Evolutionary conservation across 1,140 invertebrate species (phyloP).

Genomic region (Leguminivora glycinivorella): DNA sequence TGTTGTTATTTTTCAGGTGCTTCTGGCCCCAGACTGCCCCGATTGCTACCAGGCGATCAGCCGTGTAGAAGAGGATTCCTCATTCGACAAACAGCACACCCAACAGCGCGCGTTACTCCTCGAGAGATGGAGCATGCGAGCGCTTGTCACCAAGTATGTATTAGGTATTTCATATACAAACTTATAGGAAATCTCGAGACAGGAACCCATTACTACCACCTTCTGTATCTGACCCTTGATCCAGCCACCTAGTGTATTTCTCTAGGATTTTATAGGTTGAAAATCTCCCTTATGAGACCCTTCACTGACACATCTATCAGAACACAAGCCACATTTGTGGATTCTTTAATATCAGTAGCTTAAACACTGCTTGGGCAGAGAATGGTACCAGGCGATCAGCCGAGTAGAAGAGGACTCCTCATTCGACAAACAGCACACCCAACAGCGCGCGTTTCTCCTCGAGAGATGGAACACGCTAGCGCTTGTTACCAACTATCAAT

Average conservation of each 20-base stretch:
- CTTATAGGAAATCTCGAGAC: no score
- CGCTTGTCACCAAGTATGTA: constrained; percentile 59
- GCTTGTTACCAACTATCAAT: constrained; percentile 58
- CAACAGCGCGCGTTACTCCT: constrained; percentile 59
- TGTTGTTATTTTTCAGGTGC: constrained; percentile 51
- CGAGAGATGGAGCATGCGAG: constrained; percentile 73
- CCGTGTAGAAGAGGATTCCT: constrained; percentile 39
- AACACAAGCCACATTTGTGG: no score
- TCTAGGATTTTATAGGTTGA: no score
- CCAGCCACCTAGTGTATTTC: no score
- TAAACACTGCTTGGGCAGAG: constrained; percentile 45
- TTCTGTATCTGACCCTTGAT: no score
- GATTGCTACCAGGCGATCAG: constrained; percentile 56
- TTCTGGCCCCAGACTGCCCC: constrained; percentile 66
- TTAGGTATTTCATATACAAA: background rate
- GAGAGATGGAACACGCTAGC: constrained; percentile 37
- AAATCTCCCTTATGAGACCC: background rate
- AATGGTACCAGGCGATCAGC: constrained; percentile 54
- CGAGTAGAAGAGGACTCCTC: constrained; percentile 38
- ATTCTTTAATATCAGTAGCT: no score
- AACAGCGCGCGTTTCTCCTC: no score
- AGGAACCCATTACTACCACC: no score
- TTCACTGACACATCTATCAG: background rate
- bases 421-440: constrained; percentile 50
- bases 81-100: constrained; percentile 53